A percentile compares a stretch with the other conserved stretches of the same genome.
phyloP scores from a whole-genome alignment of 2,888 invertebrate genomes.

The Heliconius sara region DNA sequence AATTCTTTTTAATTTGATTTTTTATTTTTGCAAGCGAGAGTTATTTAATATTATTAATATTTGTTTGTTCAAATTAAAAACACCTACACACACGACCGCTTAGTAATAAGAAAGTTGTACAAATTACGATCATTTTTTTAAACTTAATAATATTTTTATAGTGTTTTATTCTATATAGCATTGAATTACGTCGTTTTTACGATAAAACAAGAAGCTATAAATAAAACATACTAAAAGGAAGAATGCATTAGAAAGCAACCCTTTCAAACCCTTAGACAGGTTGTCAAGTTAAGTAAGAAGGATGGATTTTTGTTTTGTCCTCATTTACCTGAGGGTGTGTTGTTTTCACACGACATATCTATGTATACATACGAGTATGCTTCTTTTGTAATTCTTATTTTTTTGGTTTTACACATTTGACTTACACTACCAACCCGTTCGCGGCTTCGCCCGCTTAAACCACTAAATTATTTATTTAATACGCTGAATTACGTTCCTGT shows the following conservation, averaged over 20 bases:
- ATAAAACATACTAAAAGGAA: constrained; percentile 19
- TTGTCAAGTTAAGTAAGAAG: constrained; percentile 27
- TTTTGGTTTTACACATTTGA: not conserved
- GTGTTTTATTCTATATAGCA: not conserved
- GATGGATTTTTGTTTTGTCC: constrained; percentile 19
- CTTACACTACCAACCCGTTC: not conserved
- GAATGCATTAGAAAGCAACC: constrained; percentile 9
- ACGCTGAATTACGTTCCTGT: no score
- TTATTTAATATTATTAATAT: no score
- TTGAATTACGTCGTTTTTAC: not conserved
- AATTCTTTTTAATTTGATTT: not conserved
- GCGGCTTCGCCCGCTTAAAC: no score
- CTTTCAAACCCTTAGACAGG: constrained; percentile 13
- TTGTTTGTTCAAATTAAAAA: no score
- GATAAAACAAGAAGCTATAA: constrained; percentile 5
- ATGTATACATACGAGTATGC: not conserved
- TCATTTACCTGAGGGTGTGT: constrained; percentile 6
- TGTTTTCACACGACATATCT: not conserved
- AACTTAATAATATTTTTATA: not conserved
- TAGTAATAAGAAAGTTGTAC: no score
- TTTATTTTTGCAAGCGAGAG: no score
- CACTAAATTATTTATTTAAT: no score
- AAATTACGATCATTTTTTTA: no score
- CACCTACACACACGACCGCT: no score
- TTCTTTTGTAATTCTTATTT: not conserved